Conservation (phyloP, 2,888 invertebrate species). For the Chesias legatella region DNA sequence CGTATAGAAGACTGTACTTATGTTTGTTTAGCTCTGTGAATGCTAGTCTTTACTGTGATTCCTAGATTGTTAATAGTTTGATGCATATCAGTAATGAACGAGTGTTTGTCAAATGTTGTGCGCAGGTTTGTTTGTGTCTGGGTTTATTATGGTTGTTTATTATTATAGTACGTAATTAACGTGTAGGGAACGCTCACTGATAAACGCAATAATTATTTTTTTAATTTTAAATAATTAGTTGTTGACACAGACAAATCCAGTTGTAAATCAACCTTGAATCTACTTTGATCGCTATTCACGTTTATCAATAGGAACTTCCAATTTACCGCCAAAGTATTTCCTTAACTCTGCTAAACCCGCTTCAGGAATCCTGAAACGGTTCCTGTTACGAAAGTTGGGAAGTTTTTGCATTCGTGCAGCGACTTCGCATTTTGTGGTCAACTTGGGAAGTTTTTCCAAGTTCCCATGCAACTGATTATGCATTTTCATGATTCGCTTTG, state of each 20-base stretch:
- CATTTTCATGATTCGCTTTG: slow-evolving; percentile 16
- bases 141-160: slow-evolving; percentile 1
- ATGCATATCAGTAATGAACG: slow-evolving; percentile 29
- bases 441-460: slow-evolving; percentile 13
- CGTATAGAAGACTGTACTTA: slow-evolving; percentile 71
- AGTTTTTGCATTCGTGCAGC: slow-evolving; percentile 6
- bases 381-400: neutral
- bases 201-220: too few species aligned
- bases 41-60: slow-evolving; percentile 74
- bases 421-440: slow-evolving; percentile 1
- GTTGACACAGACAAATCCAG: too few species aligned
- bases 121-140: slow-evolving; percentile 4
- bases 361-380: too few species aligned
- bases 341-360: too few species aligned
- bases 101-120: slow-evolving; percentile 6
- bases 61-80: slow-evolving; percentile 38
- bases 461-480: slow-evolving; percentile 17
- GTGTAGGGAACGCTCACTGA: neutral
- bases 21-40: slow-evolving; percentile 35
- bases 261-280: too few species aligned
- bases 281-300: too few species aligned
- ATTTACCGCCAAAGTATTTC: too few species aligned
- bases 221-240: too few species aligned
- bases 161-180: neutral
- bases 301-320: too few species aligned